Base-by-base conservation (phyloP, 2,888 invertebrate species). In the Eupithecia exiguata region DNA sequence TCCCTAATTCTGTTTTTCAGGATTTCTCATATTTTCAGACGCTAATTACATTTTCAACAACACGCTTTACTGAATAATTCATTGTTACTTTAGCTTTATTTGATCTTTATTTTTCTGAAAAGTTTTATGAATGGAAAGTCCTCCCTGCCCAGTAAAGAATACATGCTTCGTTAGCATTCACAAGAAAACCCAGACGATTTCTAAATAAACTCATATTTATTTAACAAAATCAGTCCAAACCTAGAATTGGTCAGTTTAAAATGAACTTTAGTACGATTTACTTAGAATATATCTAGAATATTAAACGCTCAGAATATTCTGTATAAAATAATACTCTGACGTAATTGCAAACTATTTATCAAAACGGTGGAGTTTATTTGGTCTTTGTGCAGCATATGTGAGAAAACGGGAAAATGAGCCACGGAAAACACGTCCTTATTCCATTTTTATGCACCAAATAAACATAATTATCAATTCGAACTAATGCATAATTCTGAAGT, bases 1-100 rank as follows among this genome's bases (percentile, higher is more conserved):
- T 82, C 30, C 30, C 30, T 30, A 71, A 76, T 70, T 62, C 66
- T 65, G 49, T 76, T 76, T 66, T 74, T 70, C 38, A 69, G 62
- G 61, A 73, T 73, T 75, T 69, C 40, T 69, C 61, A 53, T 71
- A 76, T 71, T 63, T 73, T 74, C 43, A 25, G 62, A 53, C 71
- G 58, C 62, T 70, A 71, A 74, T 74, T 76, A 68, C 43, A 72
- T 68, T 72, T 68, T 70, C 40, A 75, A 69, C 69, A 66, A 40
- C 53, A 71, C 38, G 43, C 40, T 30, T 69, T 36, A 62, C 63
- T 58, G 14, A 67, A 49, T 68, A 43, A 72, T 46, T 72, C 43
- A 63, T 63, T 35, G 53, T 58, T 30, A 38, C 66, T 53, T 74
- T n/a, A 49, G 49, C 49, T 69, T n/a, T 66, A 65, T 68, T 12